A percentile compares a stretch with the other conserved stretches of the same genome.
Conservation (phyloP, 2,797 vertebrate genomes). For the Falco peregrinus region DNA sequence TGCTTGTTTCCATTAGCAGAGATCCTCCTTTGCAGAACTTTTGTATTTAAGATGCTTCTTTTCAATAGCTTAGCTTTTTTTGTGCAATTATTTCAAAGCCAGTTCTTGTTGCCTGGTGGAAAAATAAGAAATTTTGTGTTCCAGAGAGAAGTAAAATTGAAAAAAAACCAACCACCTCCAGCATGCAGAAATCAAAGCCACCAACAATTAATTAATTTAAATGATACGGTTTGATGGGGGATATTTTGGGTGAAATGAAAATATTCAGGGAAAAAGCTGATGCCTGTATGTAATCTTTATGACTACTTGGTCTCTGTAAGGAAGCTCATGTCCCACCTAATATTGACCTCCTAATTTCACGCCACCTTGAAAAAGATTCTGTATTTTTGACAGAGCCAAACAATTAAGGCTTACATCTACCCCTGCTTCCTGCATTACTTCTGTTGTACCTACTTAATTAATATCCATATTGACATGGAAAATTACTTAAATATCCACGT, state of each 20-base stretch:
- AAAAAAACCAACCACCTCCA: background rate
- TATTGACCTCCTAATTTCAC: background rate
- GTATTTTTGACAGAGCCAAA: background rate
- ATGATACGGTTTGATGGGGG: background rate
- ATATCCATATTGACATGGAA: background rate
- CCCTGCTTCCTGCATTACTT: background rate
- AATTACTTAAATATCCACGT: background rate
- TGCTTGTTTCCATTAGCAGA: slow-evolving; percentile 18
- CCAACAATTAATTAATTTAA: background rate
- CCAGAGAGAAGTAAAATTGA: background rate
- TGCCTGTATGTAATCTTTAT: background rate
- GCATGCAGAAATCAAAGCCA: background rate
- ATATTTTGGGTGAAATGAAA: background rate
- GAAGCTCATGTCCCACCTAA: background rate
- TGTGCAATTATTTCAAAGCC: slow-evolving; percentile 23
- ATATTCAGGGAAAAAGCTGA: background rate
- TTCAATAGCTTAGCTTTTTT: background rate
- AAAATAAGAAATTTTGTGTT: background rate
- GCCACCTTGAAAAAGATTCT: background rate
- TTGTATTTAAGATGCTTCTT: slow-evolving; percentile 1
- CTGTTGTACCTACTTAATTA: background rate
- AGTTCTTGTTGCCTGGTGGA: background rate
- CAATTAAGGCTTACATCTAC: background rate
- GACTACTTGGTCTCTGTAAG: background rate
- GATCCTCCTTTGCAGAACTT: background rate